A percentile compares a stretch with the other conserved stretches of the same genome.
Conservation (phyloP, 2,888 invertebrate genomes). For the Andrena hattorfiana region DNA sequence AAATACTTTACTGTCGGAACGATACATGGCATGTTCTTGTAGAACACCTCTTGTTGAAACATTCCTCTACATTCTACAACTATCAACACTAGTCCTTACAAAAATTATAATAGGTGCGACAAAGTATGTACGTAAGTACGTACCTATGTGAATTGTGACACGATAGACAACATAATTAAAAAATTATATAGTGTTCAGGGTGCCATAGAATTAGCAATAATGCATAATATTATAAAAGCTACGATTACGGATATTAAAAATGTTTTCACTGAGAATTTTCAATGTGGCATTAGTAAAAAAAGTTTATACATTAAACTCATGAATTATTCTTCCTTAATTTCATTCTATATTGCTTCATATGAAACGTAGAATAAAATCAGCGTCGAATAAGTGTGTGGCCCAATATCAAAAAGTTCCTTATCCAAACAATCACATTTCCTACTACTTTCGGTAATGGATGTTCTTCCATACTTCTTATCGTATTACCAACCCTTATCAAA, state of each 20-base stretch:
- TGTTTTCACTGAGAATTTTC: too few species aligned
- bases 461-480: not conserved
- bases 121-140: too few species aligned
- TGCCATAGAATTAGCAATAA: too few species aligned
- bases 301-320: not conserved
- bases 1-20: too few species aligned
- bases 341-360: not conserved
- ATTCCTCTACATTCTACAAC: too few species aligned
- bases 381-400: not conserved
- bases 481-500: not conserved
- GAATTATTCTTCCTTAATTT: not conserved
- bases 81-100: too few species aligned
- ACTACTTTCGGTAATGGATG: not conserved
- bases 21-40: too few species aligned
- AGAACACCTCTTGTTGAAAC: too few species aligned
- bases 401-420: not conserved
- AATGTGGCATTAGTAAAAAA: not conserved
- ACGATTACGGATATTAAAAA: not conserved
- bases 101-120: too few species aligned
- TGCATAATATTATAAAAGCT: not conserved
- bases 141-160: too few species aligned
- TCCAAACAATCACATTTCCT: slow-evolving; percentile 2
- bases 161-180: too few species aligned
- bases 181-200: too few species aligned
- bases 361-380: not conserved